Conservation (phyloP, 2,113 vertebrate genomes). For the Eidolon helvum region DNA sequence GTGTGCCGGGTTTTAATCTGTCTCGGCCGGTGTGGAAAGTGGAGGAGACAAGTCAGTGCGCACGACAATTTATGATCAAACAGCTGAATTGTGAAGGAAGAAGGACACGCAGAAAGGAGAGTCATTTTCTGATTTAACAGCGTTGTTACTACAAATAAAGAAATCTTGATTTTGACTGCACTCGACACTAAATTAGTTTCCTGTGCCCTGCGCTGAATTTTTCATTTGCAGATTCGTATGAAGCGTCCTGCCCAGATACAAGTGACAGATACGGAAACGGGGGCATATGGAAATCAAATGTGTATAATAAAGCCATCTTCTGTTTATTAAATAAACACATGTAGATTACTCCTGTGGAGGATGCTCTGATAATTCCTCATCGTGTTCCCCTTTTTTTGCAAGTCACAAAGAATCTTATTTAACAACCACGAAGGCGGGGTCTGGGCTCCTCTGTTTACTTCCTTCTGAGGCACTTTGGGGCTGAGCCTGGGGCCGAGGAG, state of each 20-base stretch:
- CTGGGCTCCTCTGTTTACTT: constrained; percentile 71
- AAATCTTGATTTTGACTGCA: constrained; percentile 90
- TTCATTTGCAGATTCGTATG: constrained; percentile 91
- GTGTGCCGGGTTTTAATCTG: constrained; percentile 97
- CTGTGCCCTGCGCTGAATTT: constrained; percentile 85
- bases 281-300: constrained; percentile 87
- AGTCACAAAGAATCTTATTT: constrained; percentile 87
- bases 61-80: constrained; percentile 98
- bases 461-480: constrained; percentile 19
- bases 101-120: constrained; percentile 86
- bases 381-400: constrained; percentile 80
- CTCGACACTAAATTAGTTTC: constrained; percentile 91
- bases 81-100: constrained; percentile 90
- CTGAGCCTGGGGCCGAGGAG: too few species aligned
- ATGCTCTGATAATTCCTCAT: constrained; percentile 85
- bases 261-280: constrained; percentile 87
- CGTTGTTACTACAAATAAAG: constrained; percentile 91
- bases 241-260: constrained; percentile 87
- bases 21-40: constrained; percentile 96
- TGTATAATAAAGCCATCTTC: constrained; percentile 89
- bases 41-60: constrained; percentile 95
- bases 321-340: constrained; percentile 91
- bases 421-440: constrained; percentile 77
- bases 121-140: constrained; percentile 93
- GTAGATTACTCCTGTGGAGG: constrained; percentile 84